Base-by-base conservation (phyloP, 2,888 invertebrate genomes). In the Drosophila koepferae region DNA sequence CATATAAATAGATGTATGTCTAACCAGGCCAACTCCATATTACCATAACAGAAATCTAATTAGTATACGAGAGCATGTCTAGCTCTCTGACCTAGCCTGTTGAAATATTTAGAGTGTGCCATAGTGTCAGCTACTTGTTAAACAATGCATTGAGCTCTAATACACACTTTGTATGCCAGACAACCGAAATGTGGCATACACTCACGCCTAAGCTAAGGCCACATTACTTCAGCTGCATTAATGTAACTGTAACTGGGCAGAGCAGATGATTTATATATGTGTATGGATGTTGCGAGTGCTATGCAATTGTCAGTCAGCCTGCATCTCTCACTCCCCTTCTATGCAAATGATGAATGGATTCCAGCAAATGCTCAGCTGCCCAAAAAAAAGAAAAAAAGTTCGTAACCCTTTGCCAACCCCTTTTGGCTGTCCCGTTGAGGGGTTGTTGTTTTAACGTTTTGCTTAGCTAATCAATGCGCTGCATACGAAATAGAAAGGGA, bases 311-410 rank as follows among this genome's bases (percentile, higher is more conserved):
- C 74, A 49, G 41, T 16, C 44, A 46, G 44, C 28, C 53, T 66
- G 38, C 58, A 31, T 62, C 56, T 44, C 49, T 36, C 31, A 20
- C 14, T 23, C 49, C 40, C 61, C 16, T 64, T 64, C 36, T 82
- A 86, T 86, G 86, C 82, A 89, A 86, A 86, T 86, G 82, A 89
- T 81, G 74, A 72, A 81, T 87, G 88, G 71, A 74, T 62, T 49
- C 48, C 58, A 64, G 58, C 54, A 40, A 40, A 62, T 58, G 36
- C 40, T 55, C 78, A 80, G 78, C 72, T 80, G 77, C 62, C 51
- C 18, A 40, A 62, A 41, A 28, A 28, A 28, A 6, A 23, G 4
- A 28, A 6, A 28, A 6, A 41, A 31, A 3, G 12, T 18, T 16
- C 34, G 38, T 66, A 63, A 71, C 63, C 66, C 65, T 71, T 71